phyloP scores from a whole-genome alignment of 2,888 invertebrate genomes.

The Tachystola acroxantha region DNA sequence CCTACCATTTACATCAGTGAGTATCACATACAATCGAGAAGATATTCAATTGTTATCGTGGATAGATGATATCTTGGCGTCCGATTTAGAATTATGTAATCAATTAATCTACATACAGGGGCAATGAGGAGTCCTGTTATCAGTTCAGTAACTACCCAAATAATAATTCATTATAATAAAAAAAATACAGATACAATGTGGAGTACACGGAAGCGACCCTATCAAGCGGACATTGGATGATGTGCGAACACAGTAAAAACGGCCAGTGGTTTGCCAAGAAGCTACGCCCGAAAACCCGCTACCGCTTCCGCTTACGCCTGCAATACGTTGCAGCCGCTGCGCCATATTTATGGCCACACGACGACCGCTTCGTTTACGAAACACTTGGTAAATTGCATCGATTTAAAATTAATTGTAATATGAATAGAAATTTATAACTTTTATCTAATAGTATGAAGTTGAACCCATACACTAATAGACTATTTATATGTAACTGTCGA shows the following conservation, averaged over 20 bases:
- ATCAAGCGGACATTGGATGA: conserved; percentile 42
- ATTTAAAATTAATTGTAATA: too few relatives aligned
- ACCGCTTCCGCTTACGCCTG: conserved; percentile 84
- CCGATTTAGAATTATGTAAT: too few relatives aligned
- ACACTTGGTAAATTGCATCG: conserved; percentile 85
- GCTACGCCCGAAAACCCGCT: conserved; percentile 86
- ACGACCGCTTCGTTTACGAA: conserved; percentile 84
- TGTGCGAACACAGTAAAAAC: conserved; percentile 29
- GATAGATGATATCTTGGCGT: too few relatives aligned
- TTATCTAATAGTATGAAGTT: too few relatives aligned
- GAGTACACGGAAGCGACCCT: conserved; percentile 73
- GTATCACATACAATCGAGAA: conserved; percentile 14
- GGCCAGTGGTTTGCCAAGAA: conserved; percentile 53
- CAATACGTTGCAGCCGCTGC: conserved; percentile 80
- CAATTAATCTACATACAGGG: too few relatives aligned
- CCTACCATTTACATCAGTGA: conserved; percentile 45
- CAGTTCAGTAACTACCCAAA: too few relatives aligned
- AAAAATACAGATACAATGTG: conserved; percentile 50
- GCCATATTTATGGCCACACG: conserved; percentile 84
- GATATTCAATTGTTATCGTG: too few relatives aligned
- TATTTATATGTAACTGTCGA: too few relatives aligned
- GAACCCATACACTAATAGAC: too few relatives aligned
- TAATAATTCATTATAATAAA: too few relatives aligned
- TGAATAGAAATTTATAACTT: too few relatives aligned
- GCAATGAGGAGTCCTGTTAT: too few relatives aligned